phyloP scores from a whole-genome alignment of 2,888 invertebrate genomes.

The Microdon myrmicae region DNA sequence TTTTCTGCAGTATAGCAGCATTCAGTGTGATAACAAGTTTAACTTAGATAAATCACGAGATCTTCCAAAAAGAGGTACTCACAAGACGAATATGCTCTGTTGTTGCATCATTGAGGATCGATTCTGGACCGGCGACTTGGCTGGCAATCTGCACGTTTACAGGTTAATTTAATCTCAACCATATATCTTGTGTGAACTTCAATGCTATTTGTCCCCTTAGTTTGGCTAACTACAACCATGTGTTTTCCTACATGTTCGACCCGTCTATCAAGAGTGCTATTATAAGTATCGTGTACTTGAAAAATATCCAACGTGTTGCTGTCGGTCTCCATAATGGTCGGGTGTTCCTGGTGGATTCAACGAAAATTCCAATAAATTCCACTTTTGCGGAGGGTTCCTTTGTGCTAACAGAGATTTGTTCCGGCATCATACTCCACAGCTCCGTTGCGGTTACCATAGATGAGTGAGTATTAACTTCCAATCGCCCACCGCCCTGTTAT shows the following conservation, averaged over 20 bases:
- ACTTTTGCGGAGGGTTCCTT: slow-evolving; percentile 79
- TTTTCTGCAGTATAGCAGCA: slow-evolving; percentile 73
- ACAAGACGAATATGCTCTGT: slow-evolving; percentile 63
- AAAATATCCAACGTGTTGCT: slow-evolving; percentile 78
- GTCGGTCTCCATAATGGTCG: slow-evolving; percentile 83
- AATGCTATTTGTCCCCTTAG: slow-evolving; percentile 58
- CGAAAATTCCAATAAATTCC: slow-evolving; percentile 70
- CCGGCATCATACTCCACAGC: slow-evolving; percentile 75
- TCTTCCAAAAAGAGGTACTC: slow-evolving; percentile 50
- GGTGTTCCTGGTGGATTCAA: slow-evolving; percentile 77
- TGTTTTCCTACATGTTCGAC: slow-evolving; percentile 77
- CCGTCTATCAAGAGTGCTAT: slow-evolving; percentile 74
- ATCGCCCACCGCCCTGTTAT: background rate
- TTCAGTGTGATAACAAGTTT: slow-evolving; percentile 60
- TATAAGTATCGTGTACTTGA: slow-evolving; percentile 75
- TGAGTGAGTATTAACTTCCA: slow-evolving; percentile 55
- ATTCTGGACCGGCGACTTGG: slow-evolving; percentile 91
- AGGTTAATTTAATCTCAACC: slow-evolving; percentile 69
- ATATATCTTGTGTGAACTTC: slow-evolving; percentile 2
- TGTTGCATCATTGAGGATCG: slow-evolving; percentile 78
- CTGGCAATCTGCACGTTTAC: slow-evolving; percentile 86
- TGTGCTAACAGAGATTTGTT: slow-evolving; percentile 81
- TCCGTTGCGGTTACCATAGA: slow-evolving; percentile 70
- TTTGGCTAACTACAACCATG: slow-evolving; percentile 70
- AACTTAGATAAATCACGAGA: slow-evolving; percentile 54